phyloP scores from a whole-genome alignment of 2,888 invertebrate genomes.

The Melolontha melolontha region DNA sequence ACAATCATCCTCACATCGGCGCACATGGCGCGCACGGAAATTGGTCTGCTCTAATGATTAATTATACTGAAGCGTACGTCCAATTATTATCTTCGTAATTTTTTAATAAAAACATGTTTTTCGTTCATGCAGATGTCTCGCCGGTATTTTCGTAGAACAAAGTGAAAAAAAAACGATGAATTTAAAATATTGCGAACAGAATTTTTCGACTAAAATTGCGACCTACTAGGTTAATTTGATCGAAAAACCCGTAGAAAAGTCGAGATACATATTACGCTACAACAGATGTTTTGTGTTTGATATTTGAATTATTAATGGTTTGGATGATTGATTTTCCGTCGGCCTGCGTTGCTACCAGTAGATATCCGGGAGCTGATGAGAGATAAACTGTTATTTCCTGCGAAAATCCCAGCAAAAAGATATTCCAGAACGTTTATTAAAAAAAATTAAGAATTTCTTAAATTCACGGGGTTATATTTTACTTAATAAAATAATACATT shows the following conservation, averaged over 20 bases:
- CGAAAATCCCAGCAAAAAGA: too few relatives aligned
- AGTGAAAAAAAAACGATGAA: background rate
- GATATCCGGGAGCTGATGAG: conserved; percentile 9
- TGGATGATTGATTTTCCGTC: conserved; percentile 32
- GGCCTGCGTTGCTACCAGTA: background rate
- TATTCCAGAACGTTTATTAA: too few relatives aligned
- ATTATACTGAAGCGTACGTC: conserved; percentile 3
- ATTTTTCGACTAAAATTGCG: conserved; percentile 19
- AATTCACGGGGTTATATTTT: too few relatives aligned
- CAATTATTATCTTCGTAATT: background rate
- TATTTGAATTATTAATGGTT: conserved; percentile 37
- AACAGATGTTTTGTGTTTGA: conserved; percentile 38
- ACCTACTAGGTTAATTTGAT: conserved; percentile 24
- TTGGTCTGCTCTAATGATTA: too few relatives aligned
- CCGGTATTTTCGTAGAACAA: background rate
- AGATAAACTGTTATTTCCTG: too few relatives aligned
- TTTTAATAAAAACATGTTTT: conserved; percentile 19
- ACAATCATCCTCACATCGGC: too few relatives aligned
- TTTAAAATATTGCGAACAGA: conserved; percentile 29
- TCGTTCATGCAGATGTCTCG: background rate
- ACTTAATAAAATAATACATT: too few relatives aligned
- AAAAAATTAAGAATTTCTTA: too few relatives aligned
- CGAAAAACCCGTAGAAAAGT: conserved; percentile 14
- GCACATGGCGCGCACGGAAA: too few relatives aligned
- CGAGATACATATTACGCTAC: conserved; percentile 28